Evolutionary conservation across 2,797 vertebrate genomes (phyloP).

Genomic region (Poeciliopsis presidionis): DNA sequence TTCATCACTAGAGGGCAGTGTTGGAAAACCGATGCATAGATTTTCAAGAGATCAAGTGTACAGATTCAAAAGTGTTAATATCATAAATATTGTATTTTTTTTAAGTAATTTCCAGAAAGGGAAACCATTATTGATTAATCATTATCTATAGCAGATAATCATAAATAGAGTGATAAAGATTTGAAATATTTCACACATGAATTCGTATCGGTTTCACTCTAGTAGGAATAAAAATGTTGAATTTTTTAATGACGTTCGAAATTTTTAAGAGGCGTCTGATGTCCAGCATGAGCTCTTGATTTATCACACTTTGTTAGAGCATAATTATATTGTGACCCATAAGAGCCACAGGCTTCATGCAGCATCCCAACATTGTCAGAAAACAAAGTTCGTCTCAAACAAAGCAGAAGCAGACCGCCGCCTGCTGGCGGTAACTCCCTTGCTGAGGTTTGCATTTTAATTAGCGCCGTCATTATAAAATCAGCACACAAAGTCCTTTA

Average conservation of each 20-base stretch:
- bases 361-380: background rate
- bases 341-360: background rate
- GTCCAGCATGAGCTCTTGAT: background rate
- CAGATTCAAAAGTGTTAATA: background rate
- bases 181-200: background rate
- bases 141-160: background rate
- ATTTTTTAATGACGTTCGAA: background rate
- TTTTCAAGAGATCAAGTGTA: background rate
- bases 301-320: background rate
- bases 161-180: background rate
- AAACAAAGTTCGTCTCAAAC: conserved; percentile 14
- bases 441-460: background rate
- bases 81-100: background rate
- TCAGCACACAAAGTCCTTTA: background rate
- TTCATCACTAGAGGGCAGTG: conserved; percentile 35
- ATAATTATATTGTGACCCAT: background rate
- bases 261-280: background rate
- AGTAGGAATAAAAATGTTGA: background rate
- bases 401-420: background rate
- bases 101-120: background rate
- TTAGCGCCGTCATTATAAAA: background rate
- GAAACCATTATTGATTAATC: background rate
- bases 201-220: background rate
- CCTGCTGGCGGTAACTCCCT: background rate
- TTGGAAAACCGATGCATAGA: background rate